phyloP scores from a whole-genome alignment of 2,113 vertebrate species.

The Cichladusa arquata region DNA sequence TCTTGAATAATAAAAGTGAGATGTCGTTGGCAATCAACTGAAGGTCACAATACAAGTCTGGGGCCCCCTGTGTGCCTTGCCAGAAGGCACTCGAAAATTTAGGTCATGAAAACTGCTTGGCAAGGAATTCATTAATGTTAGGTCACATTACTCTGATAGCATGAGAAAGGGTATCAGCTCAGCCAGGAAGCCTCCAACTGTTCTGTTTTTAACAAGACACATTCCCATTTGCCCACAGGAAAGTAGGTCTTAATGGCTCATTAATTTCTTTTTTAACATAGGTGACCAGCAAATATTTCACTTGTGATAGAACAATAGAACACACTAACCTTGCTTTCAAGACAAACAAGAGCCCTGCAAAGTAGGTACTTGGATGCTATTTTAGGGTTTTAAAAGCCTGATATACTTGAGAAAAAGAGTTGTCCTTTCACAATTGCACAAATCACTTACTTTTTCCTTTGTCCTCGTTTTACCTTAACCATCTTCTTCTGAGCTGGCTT shows the following conservation, averaged over 20 bases:
- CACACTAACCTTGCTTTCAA: background rate
- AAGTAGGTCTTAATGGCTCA: background rate
- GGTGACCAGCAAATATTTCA: background rate
- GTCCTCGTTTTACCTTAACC: conserved; percentile 71
- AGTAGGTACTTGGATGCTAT: too few species aligned
- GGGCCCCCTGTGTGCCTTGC: background rate
- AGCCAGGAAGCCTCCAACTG: background rate
- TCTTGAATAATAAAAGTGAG: background rate
- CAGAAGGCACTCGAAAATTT: conserved; percentile 13
- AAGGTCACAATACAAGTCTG: background rate
- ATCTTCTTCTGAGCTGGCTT: conserved; percentile 72
- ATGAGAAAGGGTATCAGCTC: background rate
- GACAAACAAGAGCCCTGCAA: background rate
- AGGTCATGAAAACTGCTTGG: conserved; percentile 1
- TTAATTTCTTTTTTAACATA: background rate
- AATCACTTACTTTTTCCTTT: conserved; percentile 80
- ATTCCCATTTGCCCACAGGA: background rate
- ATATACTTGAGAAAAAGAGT: background rate
- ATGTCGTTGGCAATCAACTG: background rate
- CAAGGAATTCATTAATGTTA: background rate
- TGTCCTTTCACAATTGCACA: background rate
- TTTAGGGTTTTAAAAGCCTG: background rate
- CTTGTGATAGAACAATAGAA: background rate
- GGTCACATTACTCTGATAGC: background rate
- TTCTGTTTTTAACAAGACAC: background rate